A percentile compares a stretch with the other conserved stretches of the same genome.
phyloP scores from a whole-genome alignment of 2,113 vertebrate species.

The Oryzias woworae region DNA sequence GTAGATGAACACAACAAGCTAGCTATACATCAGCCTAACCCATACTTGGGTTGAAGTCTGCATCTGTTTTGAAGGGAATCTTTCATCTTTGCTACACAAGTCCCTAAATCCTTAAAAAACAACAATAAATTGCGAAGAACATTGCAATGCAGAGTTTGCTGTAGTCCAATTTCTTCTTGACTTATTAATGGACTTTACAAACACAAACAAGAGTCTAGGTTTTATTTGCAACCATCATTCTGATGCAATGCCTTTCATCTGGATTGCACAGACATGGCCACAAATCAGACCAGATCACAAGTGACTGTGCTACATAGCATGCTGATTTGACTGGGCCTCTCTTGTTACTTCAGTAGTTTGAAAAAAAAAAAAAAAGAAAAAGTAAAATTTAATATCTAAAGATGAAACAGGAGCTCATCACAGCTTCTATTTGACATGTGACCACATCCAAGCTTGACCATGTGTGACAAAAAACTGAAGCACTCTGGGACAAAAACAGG shows the following conservation, averaged over 20 bases:
- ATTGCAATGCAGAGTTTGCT: neutral
- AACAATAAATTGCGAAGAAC: neutral
- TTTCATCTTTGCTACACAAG: neutral
- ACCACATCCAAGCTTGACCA: constrained; percentile 4
- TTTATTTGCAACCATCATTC: constrained; percentile 8
- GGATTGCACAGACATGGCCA: neutral
- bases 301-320: neutral
- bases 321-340: neutral
- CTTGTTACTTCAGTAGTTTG: neutral
- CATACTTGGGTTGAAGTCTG: neutral
- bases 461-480: constrained; percentile 2
- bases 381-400: too few relatives aligned
- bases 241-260: constrained; percentile 18
- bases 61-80: neutral
- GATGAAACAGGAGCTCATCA: neutral
- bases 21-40: too few relatives aligned
- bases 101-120: neutral
- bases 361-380: neutral
- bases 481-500: constrained; percentile 17
- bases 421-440: constrained; percentile 17
- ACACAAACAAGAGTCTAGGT: neutral
- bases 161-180: neutral
- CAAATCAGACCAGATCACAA: neutral
- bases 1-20: too few relatives aligned
- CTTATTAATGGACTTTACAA: neutral